Evolutionary conservation across 2,797 vertebrate species (phyloP), one percentile per base, ranked within the genome.

Genomic region (Phoxinus dragarum): DNA sequence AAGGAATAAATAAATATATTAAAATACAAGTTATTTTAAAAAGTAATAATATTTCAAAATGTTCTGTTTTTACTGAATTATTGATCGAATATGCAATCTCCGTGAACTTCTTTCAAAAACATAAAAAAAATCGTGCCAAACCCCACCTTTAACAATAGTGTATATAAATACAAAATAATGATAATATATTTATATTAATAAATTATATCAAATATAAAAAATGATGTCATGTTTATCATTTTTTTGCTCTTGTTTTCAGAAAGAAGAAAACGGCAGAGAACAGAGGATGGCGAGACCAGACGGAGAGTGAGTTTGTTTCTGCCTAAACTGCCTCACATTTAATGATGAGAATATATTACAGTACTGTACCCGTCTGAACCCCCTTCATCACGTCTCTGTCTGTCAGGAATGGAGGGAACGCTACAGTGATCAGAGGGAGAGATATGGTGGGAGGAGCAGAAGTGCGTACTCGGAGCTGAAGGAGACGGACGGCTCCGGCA

Each of bases 211-310:
- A 61, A 11, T n/a, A 56, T n/a, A 14, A 27, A 14, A 59, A 61
- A 16, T 10, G 10, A 23, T 34, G 1, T 67, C 31, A 8, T 34
- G 16, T 36, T 36, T 31, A 16, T 38, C 17, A 68, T 40, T 40
- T 34, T 68, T 16, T 11, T 6, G 27, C 7, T 54, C 27, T 52
- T 44, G 27, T 75, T 67, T 9, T 92, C 88, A 99, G 97, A 99
- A 91, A 97, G 95, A 93, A 97, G 97, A 90, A 98, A 96, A 92
- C 94, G 94, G 4, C 97, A 98, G 93, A 96, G 96, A 84, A 94
- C 93, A 73, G 96, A 97, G 90, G 96, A 96, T 89, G 96, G 96
- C 87, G 96, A 95, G 92, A 96, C 91, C 85, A 94, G 95, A 86
- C 96, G 95, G 93, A 94, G 93, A 94, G 98, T 98, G 91, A 86